Conservation (phyloP, 1,140 invertebrate species). For the Aphelenchoides besseyi region DNA sequence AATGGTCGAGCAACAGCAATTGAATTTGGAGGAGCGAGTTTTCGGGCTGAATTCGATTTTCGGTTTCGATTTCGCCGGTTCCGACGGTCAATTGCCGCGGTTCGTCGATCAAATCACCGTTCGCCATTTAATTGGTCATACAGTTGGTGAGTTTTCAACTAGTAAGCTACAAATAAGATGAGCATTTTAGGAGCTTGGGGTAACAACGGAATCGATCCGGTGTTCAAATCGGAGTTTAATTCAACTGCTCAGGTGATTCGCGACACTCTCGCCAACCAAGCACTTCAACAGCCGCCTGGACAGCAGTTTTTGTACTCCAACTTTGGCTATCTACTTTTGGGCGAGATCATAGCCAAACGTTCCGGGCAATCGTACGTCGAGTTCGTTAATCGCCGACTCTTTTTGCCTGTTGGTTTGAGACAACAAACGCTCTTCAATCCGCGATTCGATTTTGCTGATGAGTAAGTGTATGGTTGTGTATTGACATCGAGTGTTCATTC, state of each 20-base stretch:
- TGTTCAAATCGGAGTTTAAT: conserved; percentile 12
- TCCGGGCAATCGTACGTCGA: background rate
- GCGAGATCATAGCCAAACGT: conserved; percentile 4
- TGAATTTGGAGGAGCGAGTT: conserved; percentile 1
- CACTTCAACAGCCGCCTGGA: conserved; percentile 2
- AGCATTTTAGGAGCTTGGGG: background rate
- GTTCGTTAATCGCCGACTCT: conserved; percentile 12
- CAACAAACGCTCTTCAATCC: background rate
- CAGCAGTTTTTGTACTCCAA: conserved; percentile 14
- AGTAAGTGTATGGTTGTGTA: background rate
- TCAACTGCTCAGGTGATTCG: background rate
- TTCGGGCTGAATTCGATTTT: conserved; percentile 11
- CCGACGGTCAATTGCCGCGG: background rate
- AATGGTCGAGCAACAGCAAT: background rate
- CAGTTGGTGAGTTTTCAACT: conserved; percentile 12
- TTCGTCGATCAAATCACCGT: conserved; percentile 20
- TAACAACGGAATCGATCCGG: conserved; percentile 4
- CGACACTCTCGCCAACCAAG: background rate
- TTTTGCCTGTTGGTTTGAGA: conserved; percentile 8
- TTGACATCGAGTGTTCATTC: background rate
- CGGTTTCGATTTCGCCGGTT: background rate
- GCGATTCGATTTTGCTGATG: background rate
- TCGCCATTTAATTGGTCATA: conserved; percentile 9
- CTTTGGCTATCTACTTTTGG: conserved; percentile 11
- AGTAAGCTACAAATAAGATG: background rate